Base-by-base conservation (phyloP, 2,888 invertebrate species). In the Amphipoea oculea region DNA sequence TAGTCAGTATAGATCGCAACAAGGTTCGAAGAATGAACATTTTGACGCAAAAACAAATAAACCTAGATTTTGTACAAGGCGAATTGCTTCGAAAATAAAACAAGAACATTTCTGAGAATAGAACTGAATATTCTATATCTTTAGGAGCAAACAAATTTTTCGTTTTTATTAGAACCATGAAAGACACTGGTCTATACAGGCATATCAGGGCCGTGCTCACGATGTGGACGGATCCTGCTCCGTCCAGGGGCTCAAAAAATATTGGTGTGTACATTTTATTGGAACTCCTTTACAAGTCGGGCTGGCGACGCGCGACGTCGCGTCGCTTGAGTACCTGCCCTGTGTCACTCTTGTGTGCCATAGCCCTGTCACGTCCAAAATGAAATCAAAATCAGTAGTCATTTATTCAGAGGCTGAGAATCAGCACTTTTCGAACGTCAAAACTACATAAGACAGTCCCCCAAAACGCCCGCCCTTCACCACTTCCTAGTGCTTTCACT, bases 1-100 rank as follows among this genome's bases (percentile, higher is more conserved):
- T 29, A 72, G 40, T 45, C 36, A 17, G 36, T 51, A 66, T 0
- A 66, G 0, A 66, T 14, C 3, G 14, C 63, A 70, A 67, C 20
- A 12, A 82, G 9, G 29, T 70, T 54, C 62, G 2, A 65, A 36
- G 29, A 73, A 71, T n/a, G 7, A 65, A 29, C 14, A 36, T 66
- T 51, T 84, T 73, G 29, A 73, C 17, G 45, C 20, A 54, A 57
- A 54, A 60, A 40, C 7, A 29, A 81, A 76, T 71, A 67, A 71
- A 84, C 23, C 23, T 54, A 6, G 63, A 60, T n/a, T 81, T 82
- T 69, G 54, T 57, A 54, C 29, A 69, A 70, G 42, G 17, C 6
- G 14, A 60, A 51, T 6, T 48, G 23, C 9, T 77, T 12, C 14
- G 40, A 7, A 45, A 42, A 60, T 70, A 23, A 70, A 83, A 62